A percentile compares a stretch with the other conserved stretches of the same genome.
These are phyloP conservation scores for Umimayanthus kanabou DNA, from an alignment of 92 coral and sea anemone species.

Conservation along the genomic window DNA sequence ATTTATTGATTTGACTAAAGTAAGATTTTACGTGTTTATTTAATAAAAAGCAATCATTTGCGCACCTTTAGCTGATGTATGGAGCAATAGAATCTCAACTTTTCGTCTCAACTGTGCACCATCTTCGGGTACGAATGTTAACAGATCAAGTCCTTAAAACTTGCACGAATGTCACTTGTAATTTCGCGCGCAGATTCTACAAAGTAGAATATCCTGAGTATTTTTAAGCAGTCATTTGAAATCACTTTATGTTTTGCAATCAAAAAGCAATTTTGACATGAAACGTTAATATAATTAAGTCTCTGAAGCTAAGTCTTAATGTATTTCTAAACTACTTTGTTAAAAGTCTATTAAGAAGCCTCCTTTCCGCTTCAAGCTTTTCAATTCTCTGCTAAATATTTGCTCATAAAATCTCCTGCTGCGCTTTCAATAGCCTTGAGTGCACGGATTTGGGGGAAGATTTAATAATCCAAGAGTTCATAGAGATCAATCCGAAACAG, in stretches of 20 bases:
- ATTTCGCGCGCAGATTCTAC: not conserved
- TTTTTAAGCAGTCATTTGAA: not conserved
- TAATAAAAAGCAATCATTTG: not conserved
- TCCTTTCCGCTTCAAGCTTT: not conserved
- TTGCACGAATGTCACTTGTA: not conserved
- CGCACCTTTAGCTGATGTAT: not conserved
- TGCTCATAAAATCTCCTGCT: not conserved
- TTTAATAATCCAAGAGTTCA: not conserved
- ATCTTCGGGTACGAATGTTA: not conserved
- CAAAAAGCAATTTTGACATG: not conserved
- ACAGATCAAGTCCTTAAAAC: not conserved
- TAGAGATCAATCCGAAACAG: not conserved
- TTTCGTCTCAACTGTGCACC: not conserved
- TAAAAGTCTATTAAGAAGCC: not conserved
- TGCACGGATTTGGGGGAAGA: not conserved
- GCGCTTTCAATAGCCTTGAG: not conserved
- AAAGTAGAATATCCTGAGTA: not conserved
- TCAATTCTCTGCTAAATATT: not conserved
- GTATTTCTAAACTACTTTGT: not conserved
- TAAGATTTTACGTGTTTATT: not conserved
- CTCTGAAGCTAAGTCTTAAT: not conserved
- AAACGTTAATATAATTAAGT: not conserved
- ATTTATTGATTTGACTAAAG: not conserved
- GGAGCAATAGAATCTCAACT: not conserved
- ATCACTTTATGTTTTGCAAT: not conserved